Conservation (phyloP, 1,140 invertebrate genomes). For the Arion vulgaris region DNA sequence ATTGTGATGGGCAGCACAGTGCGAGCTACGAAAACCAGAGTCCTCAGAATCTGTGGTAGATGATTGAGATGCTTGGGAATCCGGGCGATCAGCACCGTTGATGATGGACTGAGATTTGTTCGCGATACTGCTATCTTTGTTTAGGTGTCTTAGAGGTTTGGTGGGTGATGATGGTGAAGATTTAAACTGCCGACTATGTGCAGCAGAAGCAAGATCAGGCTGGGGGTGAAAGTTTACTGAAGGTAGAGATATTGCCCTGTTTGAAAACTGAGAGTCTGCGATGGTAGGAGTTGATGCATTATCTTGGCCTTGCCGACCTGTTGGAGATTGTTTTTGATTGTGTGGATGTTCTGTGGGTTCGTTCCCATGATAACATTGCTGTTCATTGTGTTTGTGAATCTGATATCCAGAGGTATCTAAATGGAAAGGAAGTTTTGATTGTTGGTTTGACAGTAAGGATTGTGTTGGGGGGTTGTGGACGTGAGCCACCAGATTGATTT, state of each 20-base stretch:
- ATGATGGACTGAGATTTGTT: background rate
- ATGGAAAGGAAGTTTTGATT: background rate
- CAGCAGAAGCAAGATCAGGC: background rate
- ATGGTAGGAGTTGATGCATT: background rate
- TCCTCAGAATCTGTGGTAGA: slow-evolving; percentile 63
- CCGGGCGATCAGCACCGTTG: slow-evolving; percentile 46
- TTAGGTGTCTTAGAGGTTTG: background rate
- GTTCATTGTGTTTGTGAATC: background rate
- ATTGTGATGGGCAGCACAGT: slow-evolving; percentile 52
- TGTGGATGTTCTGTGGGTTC: background rate
- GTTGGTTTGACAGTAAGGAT: background rate
- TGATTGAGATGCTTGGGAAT: slow-evolving; percentile 55
- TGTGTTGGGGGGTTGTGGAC: background rate
- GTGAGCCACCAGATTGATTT: background rate
- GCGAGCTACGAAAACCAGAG: slow-evolving; percentile 61
- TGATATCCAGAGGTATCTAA: background rate
- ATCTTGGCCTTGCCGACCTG: background rate
- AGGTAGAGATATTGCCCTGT: background rate
- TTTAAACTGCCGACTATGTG: background rate
- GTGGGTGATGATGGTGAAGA: background rate
- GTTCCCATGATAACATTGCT: background rate
- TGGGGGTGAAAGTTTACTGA: background rate
- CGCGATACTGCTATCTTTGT: background rate
- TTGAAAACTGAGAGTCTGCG: background rate
- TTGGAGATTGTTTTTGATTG: background rate